A percentile compares a stretch with the other conserved stretches of the same genome.
These are phyloP conservation scores for Paelopatides confundens DNA, from an alignment of 53 echinoderm and acorn worm genomes.

Conservation along the genomic window DNA sequence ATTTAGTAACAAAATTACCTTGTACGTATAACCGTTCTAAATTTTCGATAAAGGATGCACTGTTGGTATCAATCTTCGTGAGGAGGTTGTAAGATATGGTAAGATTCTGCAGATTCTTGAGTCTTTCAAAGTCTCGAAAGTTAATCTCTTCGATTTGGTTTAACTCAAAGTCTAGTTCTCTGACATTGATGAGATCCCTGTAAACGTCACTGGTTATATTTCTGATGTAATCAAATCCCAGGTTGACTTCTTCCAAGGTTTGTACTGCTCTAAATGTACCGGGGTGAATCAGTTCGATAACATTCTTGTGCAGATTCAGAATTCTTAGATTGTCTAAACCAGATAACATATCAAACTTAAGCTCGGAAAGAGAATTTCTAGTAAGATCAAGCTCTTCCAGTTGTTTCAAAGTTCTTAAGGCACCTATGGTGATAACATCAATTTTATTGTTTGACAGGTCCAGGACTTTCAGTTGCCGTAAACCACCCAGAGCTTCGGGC, in stretches of 20 bases:
- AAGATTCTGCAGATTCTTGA: not conserved
- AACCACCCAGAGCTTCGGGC: slow-evolving; percentile 28
- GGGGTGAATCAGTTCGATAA: not conserved
- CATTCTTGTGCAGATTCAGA: slow-evolving; percentile 28
- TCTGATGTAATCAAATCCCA: slow-evolving; percentile 16
- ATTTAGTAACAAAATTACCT: not conserved
- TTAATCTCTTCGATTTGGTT: slow-evolving; percentile 9
- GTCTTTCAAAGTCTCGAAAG: slow-evolving; percentile 7
- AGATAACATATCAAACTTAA: slow-evolving; percentile 13
- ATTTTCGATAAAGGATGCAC: not conserved
- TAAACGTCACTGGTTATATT: not conserved
- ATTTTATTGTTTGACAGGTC: slow-evolving; percentile 27
- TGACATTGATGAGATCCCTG: not conserved
- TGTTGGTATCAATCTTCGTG: not conserved
- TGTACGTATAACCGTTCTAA: slow-evolving; percentile 6
- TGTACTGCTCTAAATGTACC: slow-evolving; percentile 27
- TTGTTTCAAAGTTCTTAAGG: not conserved
- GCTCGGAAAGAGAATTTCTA: slow-evolving; percentile 19
- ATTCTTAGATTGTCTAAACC: slow-evolving; percentile 5
- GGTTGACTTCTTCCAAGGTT: not conserved
- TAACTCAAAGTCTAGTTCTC: not conserved
- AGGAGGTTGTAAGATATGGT: slow-evolving; percentile 17
- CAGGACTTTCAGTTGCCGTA: not conserved
- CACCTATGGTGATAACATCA: slow-evolving; percentile 19
- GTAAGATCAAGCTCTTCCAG: slow-evolving; percentile 23